Conservation (phyloP, 2,113 vertebrate species). For the Cariama cristata region DNA sequence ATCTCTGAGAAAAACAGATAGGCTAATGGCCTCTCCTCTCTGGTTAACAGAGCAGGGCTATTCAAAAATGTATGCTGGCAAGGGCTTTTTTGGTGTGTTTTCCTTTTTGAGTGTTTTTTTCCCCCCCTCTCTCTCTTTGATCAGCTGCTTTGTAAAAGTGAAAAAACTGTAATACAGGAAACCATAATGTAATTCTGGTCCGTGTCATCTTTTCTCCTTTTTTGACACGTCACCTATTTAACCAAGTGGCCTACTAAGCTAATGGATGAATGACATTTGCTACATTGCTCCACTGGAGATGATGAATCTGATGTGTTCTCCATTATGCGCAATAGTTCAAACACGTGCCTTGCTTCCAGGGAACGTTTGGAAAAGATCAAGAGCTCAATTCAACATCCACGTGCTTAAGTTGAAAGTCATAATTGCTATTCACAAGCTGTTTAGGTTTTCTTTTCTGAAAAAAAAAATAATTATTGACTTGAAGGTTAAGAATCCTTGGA, state of each 20-base stretch:
- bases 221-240: not conserved
- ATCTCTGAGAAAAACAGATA: not conserved
- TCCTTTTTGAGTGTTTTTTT: not conserved
- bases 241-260: not conserved
- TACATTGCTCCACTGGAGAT: not conserved
- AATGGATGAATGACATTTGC: not conserved
- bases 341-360: not conserved
- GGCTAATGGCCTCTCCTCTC: not conserved
- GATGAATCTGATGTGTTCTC: not conserved
- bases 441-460: not conserved
- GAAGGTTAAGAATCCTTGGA: not conserved
- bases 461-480: not conserved
- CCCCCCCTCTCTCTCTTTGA: not conserved
- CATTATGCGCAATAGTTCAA: not conserved
- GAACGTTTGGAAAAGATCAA: not conserved
- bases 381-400: not conserved
- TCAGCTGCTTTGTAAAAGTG: not conserved
- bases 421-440: not conserved
- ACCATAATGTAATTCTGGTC: not conserved
- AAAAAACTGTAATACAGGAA: not conserved
- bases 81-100: fast-evolving
- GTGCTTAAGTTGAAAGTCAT: not conserved
- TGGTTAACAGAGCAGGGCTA: not conserved
- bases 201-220: not conserved
- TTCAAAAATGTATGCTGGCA: not conserved